Evolutionary conservation across 2,888 invertebrate species (phyloP).

Genomic region (Azorinus chamasolen): DNA sequence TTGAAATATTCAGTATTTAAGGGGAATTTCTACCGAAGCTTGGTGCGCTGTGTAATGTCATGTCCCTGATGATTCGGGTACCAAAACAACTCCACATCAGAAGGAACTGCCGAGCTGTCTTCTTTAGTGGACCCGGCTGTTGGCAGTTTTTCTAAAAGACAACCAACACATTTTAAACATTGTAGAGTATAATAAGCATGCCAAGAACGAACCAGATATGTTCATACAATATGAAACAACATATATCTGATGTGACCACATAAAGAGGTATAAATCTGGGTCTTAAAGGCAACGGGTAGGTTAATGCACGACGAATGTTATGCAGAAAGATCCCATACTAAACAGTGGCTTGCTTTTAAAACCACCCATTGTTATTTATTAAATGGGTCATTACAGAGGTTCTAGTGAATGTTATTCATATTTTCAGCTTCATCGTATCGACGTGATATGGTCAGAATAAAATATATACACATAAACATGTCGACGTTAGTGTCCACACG

Average conservation of each 20-base stretch:
- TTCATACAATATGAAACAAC: not conserved
- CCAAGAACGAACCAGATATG: not conserved
- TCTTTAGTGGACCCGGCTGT: slow-evolving; percentile 78
- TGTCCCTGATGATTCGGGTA: slow-evolving; percentile 87
- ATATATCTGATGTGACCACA: not conserved
- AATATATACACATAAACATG: too few relatives aligned
- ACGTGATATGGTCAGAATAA: too few relatives aligned
- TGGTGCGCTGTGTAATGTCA: slow-evolving; percentile 87
- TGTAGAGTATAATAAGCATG: not conserved
- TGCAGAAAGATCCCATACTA: too few relatives aligned
- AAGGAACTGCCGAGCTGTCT: slow-evolving; percentile 86
- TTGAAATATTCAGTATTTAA: too few relatives aligned
- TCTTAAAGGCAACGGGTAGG: too few relatives aligned
- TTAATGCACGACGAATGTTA: too few relatives aligned
- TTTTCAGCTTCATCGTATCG: too few relatives aligned
- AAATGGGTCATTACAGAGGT: too few relatives aligned
- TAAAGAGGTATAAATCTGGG: not conserved
- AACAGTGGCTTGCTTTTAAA: too few relatives aligned
- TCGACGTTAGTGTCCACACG: too few relatives aligned
- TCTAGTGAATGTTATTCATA: too few relatives aligned
- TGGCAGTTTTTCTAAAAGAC: slow-evolving; percentile 50
- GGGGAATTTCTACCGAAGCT: slow-evolving; percentile 87
- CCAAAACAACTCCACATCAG: slow-evolving; percentile 87
- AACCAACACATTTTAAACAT: not conserved
- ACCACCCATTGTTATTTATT: too few relatives aligned